Evolutionary conservation across 2,888 invertebrate genomes (phyloP).

Genomic region (Mylabris sibirica): DNA sequence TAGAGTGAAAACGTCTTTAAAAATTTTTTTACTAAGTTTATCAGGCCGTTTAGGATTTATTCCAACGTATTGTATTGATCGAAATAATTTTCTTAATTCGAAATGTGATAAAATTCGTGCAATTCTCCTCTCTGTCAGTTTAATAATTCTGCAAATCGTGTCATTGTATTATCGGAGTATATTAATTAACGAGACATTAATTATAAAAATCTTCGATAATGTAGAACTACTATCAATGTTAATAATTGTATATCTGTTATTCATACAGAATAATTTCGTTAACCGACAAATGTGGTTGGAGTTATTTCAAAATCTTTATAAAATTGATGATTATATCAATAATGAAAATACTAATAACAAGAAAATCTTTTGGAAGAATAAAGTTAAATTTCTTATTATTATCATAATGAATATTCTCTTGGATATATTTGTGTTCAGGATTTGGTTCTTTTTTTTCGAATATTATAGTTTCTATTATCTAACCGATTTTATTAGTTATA

Average conservation of each 20-base stretch:
- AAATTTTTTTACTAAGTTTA: background rate
- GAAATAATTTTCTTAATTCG: background rate
- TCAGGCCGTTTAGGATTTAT: background rate
- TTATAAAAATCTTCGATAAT: background rate
- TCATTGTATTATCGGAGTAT: background rate
- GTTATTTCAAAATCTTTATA: background rate
- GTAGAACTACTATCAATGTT: background rate
- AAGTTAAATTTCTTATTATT: background rate
- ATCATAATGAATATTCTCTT: background rate
- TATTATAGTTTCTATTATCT: no score
- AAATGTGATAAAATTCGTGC: background rate
- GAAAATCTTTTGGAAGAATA: background rate
- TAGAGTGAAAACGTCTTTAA: no score
- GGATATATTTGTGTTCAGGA: background rate
- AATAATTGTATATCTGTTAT: background rate
- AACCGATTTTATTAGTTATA: no score
- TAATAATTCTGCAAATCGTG: background rate
- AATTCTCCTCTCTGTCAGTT: background rate
- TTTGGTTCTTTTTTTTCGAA: no score
- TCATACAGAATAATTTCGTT: background rate
- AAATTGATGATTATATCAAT: background rate
- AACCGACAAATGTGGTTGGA: background rate
- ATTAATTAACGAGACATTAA: background rate
- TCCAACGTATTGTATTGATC: background rate
- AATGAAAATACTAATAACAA: background rate